Evolutionary conservation across 2,113 vertebrate genomes (phyloP), one percentile per base, ranked within the genome.

Genomic region (Sapayoa aenigma): DNA sequence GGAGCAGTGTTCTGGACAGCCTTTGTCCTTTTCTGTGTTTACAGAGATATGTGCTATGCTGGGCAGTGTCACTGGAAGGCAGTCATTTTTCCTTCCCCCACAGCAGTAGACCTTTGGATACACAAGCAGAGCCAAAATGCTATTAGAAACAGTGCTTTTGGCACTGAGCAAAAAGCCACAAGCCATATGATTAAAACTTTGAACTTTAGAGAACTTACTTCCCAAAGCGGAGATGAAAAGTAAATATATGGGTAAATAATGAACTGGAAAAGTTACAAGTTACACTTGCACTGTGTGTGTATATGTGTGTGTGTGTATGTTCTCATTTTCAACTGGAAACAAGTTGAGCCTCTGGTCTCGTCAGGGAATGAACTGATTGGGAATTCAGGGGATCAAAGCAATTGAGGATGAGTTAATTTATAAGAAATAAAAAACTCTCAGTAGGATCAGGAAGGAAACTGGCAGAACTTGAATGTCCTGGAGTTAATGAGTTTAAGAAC

Each of bases 231-330:
- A 86, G 52, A 90, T 74, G 86, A 85, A 94, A 93, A 86, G 52
- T 88, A 93, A 96, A 93, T 94, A 86, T 78, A 92, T 78, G 80
- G 24, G 60, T 94, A 96, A 96, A 93, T 92, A 94, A 94, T 71
- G 47, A 90, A 86, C 35, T 88, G 59, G 72, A 86, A 92, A 92
- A 92, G 68, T 52, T 87, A 66, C 53, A 85, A 88, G 82, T 84
- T 90, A 67, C 67, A 69, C 62, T 83, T 84, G 19, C 14, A 35
- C 46, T 58, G 1, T 66, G 21, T 75, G 77, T 67, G 33, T 16
- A 8, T 74, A 14, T 52, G 24, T 31, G 33, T 71, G 22, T 91
- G 47, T 82, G 31, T 3, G 0, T 53, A 19, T 28, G 35, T 2
- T 3, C 46, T 86, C 41, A 86, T 96, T 96, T 96, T 83, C 67